Conservation (phyloP, 1,140 invertebrate species). For the Mizuhopecten yessoensis region DNA sequence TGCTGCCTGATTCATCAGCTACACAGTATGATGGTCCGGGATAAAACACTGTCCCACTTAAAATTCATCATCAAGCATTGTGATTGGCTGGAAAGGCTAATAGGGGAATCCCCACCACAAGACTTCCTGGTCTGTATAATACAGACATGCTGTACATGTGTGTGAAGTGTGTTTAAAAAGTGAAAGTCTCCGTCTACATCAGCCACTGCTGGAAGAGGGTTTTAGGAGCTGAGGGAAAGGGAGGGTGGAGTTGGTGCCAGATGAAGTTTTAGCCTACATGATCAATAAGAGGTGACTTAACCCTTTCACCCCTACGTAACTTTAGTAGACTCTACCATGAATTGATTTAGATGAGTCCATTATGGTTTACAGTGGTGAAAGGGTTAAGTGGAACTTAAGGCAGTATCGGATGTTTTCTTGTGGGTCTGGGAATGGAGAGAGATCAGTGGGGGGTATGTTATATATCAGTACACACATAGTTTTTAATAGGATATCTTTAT, state of each 20-base stretch:
- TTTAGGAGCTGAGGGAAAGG: background rate
- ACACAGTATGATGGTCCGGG: background rate
- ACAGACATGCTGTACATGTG: slow-evolving; percentile 30
- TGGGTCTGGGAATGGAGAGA: too few species aligned
- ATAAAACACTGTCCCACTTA: background rate
- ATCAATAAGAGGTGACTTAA: too few species aligned
- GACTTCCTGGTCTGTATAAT: slow-evolving; percentile 32
- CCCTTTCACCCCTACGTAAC: too few species aligned
- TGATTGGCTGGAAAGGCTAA: background rate
- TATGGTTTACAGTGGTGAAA: too few species aligned
- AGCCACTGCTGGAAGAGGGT: background rate
- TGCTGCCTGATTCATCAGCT: background rate
- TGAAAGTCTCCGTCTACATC: background rate
- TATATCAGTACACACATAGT: too few species aligned
- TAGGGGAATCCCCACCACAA: background rate
- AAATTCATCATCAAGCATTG: background rate
- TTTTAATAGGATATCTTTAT: too few species aligned
- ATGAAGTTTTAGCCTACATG: too few species aligned
- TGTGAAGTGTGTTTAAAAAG: background rate
- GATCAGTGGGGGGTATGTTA: too few species aligned
- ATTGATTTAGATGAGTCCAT: too few species aligned
- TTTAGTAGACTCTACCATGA: too few species aligned
- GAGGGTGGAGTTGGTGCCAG: background rate
- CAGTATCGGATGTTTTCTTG: too few species aligned
- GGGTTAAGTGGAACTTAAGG: too few species aligned